A percentile compares a stretch with the other conserved stretches of the same genome.
phyloP scores from a whole-genome alignment of 1,140 invertebrate species.

The Drosophila albomicans region DNA sequence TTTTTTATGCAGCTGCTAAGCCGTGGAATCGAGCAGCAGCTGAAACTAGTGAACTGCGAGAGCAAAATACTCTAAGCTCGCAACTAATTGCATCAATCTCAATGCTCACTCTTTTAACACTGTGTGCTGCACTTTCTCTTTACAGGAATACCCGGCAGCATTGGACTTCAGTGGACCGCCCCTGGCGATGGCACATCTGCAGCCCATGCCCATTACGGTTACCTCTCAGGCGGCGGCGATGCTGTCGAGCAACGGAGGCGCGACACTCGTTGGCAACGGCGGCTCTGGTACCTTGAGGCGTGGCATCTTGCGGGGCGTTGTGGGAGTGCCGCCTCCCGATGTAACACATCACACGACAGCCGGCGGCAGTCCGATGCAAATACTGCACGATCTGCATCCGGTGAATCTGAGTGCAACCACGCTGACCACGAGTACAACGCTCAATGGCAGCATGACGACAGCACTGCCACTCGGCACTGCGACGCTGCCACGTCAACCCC shows the following conservation, averaged over 20 bases:
- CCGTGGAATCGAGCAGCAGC: background rate
- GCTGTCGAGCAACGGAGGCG: slow-evolving; percentile 59
- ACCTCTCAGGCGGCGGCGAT: slow-evolving; percentile 72
- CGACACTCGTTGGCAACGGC: slow-evolving; percentile 49
- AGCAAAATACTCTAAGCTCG: background rate
- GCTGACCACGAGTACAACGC: slow-evolving; percentile 75
- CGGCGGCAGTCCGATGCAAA: slow-evolving; percentile 60
- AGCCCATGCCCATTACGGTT: slow-evolving; percentile 74
- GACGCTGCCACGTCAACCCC: slow-evolving; percentile 86
- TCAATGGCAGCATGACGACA: slow-evolving; percentile 81
- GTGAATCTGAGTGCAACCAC: slow-evolving; percentile 78
- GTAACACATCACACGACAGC: slow-evolving; percentile 79
- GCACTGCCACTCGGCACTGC: slow-evolving; percentile 55
- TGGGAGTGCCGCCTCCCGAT: slow-evolving; percentile 79
- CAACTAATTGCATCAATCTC: slow-evolving; percentile 6
- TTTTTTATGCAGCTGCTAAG: slow-evolving; percentile 51
- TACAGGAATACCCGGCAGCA: slow-evolving; percentile 78
- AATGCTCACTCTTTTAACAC: background rate
- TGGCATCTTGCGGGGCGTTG: slow-evolving; percentile 76
- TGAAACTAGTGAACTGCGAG: background rate
- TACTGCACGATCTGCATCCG: slow-evolving; percentile 80
- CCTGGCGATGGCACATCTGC: slow-evolving; percentile 75
- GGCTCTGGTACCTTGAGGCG: slow-evolving; percentile 77
- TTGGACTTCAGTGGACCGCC: slow-evolving; percentile 80
- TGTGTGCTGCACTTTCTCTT: slow-evolving; percentile 9